Evolutionary conservation across 2,113 vertebrate species (phyloP), one percentile per base, ranked within the genome.

Genomic region (Recurvirostra avosetta): DNA sequence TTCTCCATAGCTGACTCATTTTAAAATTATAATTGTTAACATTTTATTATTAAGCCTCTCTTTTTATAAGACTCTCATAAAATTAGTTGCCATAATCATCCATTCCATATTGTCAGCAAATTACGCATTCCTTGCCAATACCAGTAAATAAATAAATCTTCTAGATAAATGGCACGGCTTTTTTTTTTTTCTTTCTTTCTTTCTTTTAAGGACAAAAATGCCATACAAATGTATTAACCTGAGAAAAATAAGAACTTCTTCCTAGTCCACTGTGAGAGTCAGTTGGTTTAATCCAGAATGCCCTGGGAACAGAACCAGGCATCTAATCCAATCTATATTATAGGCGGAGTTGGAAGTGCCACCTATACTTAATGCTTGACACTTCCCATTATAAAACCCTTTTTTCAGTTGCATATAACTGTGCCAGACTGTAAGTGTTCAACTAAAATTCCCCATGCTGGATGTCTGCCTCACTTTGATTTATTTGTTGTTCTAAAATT

Each of bases 1-100:
- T 97, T 95, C 73, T 91, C 85, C 90, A 71, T 76, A 97, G 95
- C 94, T 97, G 96, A 97, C 95, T 98, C 96, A 94, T 90, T 98
- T 97, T 96, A 43, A 95, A 97, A 97, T 95, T 95, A 56, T 94
- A 88, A 96, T 97, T 90, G 96, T 97, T 96, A 97, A 49, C 75
- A 21, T 93, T 77, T 94, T 96, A 94, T 96, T 80, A 86, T 92
- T 73, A 67, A 94, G 45, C 62, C 70, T 93, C 95, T 94, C 52
- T 89, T 94, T 94, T 89, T 93, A 85, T 79, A 68, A 79, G 96
- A 38, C 84, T 96, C 59, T 78, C 87, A 77, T 82, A 85, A 97
- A 97, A 95, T 40, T 53, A 58, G 83, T 88, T 90, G 72, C 77
- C 84, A 68, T 83, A 88, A 96, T 88, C 58, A 92, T 80, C 72